A percentile compares a stretch with the other conserved stretches of the same genome.
Evolutionary conservation across 2,797 vertebrate species (phyloP).

Genomic region (Neostethus bicornis): DNA sequence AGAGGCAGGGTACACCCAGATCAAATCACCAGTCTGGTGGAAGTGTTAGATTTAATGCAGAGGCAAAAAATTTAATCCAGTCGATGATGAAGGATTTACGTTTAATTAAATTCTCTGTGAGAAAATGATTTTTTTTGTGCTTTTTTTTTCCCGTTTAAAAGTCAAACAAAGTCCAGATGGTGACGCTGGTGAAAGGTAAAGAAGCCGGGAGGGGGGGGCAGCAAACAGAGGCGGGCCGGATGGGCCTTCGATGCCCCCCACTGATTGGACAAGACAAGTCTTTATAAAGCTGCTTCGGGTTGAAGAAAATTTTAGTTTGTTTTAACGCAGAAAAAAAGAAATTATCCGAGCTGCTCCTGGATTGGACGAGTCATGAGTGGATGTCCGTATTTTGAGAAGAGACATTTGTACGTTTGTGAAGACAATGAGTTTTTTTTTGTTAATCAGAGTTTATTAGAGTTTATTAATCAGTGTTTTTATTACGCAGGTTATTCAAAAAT

Average conservation of each 20-base stretch:
- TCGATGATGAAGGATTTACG: too few relatives aligned
- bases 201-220: constrained; percentile 5
- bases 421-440: too few relatives aligned
- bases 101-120: too few relatives aligned
- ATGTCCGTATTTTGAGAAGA: constrained; percentile 83
- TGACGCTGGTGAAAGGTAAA: constrained; percentile 31
- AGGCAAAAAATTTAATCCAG: too few relatives aligned
- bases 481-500: constrained; percentile 83
- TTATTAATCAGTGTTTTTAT: constrained; percentile 20
- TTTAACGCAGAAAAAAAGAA: constrained; percentile 11
- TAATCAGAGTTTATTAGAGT: neutral
- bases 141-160: neutral
- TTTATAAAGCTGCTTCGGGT: constrained; percentile 63
- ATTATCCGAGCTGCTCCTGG: constrained; percentile 6
- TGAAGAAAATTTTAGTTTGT: constrained; percentile 43
- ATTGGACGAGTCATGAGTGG: constrained; percentile 76
- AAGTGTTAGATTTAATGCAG: too few relatives aligned
- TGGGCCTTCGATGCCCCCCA: constrained; percentile 30
- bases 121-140: too few relatives aligned
- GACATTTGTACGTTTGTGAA: constrained; percentile 76
- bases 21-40: too few relatives aligned
- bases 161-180: constrained; percentile 64
- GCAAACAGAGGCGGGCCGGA: constrained; percentile 66
- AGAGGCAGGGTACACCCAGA: too few relatives aligned
- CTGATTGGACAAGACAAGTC: constrained; percentile 64